Evolutionary conservation across 1,140 invertebrate genomes (phyloP), one percentile per base, ranked within the genome.

Genomic region (Aphelenchoides fujianensis): DNA sequence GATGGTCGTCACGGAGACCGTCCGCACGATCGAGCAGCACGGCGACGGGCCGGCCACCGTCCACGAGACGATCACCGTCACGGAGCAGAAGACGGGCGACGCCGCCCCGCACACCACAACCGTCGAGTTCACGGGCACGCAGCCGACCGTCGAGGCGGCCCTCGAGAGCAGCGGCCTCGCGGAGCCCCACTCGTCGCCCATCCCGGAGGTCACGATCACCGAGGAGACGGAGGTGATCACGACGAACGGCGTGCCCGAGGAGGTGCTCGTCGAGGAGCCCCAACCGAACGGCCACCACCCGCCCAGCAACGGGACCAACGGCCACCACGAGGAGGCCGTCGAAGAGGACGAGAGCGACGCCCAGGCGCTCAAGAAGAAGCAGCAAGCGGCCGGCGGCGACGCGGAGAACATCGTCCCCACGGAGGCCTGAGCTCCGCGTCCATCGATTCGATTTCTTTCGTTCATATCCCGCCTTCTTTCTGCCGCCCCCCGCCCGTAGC

Each of bases 81-180:
- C 19, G 7, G 55, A 66, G 53, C 12, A 66, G 63, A 66, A 37
- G 63, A n/a, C 63, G 28, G 63, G 16, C 31, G 16, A 66, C 2
- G 63, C n/a, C 23, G 32, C 63, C 12, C 16, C 57, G 37, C 3
- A 41, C 16, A 66, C 63, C 32, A 35, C 16, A 66, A 66, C 63
- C n/a, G n/a, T 12, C 34, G 63, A 66, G 12, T 12, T n/a, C 30
- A 30, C 63, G 32, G 1, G 32, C 12, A 35, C 19, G 28, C 19
- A 30, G 55, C 5, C 55, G 34, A 5, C 7, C 5, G 5, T 19
- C 55, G 55, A 7, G 5, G 55, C 5, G 12, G 55, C 5, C 12
- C 41, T 48, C n/a, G 23, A 48, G 27, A 59, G 34, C 55, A 7
- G 5, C 19, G 55, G 5, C 34, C 55, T 19, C 5, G 7, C 34